A percentile compares a stretch with the other conserved stretches of the same genome.
phyloP scores from a whole-genome alignment of 1,140 invertebrate species.

The Scaptomyza montana region DNA sequence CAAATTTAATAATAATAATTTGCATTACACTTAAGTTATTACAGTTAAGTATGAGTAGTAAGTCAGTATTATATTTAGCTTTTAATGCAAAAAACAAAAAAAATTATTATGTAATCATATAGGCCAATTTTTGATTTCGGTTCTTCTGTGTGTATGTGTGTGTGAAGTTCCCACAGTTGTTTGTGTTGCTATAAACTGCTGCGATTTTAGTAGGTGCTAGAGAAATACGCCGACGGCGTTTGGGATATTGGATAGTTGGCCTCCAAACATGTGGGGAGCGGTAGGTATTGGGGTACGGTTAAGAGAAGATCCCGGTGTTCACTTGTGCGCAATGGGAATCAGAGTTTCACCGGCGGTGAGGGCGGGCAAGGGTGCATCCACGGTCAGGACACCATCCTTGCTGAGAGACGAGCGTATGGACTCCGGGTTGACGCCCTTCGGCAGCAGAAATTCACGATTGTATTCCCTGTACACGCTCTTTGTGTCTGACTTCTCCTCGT shows the following conservation, averaged over 20 bases:
- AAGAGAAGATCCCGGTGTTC: conserved; percentile 62
- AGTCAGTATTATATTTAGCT: conserved; percentile 74
- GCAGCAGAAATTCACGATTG: conserved; percentile 97
- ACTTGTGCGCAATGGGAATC: conserved; percentile 91
- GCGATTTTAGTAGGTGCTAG: conserved; percentile 11
- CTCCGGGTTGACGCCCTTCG: conserved; percentile 96
- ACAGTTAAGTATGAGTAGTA: conserved; percentile 79
- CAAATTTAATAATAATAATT: conserved; percentile 82
- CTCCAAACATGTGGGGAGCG: not conserved
- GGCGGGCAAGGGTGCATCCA: conserved; percentile 95
- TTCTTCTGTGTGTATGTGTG: not conserved
- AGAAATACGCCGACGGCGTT: not conserved
- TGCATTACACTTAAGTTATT: conserved; percentile 76
- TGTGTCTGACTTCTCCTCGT: conserved; percentile 97
- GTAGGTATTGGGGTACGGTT: not conserved
- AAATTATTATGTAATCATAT: conserved; percentile 27
- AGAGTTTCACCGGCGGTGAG: conserved; percentile 89
- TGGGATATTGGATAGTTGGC: conserved; percentile 9
- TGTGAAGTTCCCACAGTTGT: not conserved
- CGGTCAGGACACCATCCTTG: conserved; percentile 96
- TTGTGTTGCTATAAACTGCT: not conserved
- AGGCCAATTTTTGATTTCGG: conserved; percentile 20
- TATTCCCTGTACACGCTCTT: conserved; percentile 98
- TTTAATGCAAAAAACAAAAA: conserved; percentile 62
- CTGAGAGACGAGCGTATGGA: conserved; percentile 94